Evolutionary conservation across 2,888 invertebrate species (phyloP).

Genomic region (Acleris sparsana): DNA sequence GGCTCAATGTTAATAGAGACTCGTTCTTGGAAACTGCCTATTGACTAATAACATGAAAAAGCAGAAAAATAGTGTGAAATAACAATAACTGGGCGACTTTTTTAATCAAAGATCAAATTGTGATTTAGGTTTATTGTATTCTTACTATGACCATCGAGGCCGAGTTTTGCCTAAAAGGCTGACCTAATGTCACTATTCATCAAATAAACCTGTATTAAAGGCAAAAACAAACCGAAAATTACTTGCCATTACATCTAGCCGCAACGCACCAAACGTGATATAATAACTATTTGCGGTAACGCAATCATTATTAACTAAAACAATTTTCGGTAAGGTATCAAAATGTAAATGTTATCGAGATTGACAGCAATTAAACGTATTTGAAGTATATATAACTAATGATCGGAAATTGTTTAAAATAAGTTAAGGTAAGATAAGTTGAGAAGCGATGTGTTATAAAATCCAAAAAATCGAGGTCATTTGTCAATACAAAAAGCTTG

Average conservation of each 20-base stretch:
- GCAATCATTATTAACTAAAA: slow-evolving; percentile 15
- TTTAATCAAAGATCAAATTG: too few relatives aligned
- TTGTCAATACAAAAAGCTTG: background rate
- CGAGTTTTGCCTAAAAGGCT: background rate
- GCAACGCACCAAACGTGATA: slow-evolving; percentile 17
- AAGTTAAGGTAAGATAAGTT: too few relatives aligned
- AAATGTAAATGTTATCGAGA: background rate
- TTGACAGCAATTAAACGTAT: too few relatives aligned
- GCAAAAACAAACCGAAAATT: slow-evolving; percentile 1
- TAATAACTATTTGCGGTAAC: slow-evolving; percentile 18
- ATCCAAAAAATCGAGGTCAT: too few relatives aligned
- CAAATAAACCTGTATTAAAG: background rate
- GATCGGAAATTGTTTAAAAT: too few relatives aligned
- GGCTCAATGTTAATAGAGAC: background rate
- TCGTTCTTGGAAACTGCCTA: background rate
- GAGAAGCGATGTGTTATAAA: too few relatives aligned
- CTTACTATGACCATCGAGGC: too few relatives aligned
- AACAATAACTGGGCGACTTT: too few relatives aligned
- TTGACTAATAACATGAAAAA: background rate
- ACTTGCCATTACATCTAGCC: slow-evolving; percentile 1
- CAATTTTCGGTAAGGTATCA: slow-evolving; percentile 7
- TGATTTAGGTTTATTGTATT: too few relatives aligned
- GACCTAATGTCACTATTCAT: background rate
- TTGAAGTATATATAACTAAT: too few relatives aligned
- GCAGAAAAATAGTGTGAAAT: background rate